These are phyloP conservation scores for Drosophila varians DNA, from an alignment of 1,140 invertebrate species.

Conservation along the genomic window DNA sequence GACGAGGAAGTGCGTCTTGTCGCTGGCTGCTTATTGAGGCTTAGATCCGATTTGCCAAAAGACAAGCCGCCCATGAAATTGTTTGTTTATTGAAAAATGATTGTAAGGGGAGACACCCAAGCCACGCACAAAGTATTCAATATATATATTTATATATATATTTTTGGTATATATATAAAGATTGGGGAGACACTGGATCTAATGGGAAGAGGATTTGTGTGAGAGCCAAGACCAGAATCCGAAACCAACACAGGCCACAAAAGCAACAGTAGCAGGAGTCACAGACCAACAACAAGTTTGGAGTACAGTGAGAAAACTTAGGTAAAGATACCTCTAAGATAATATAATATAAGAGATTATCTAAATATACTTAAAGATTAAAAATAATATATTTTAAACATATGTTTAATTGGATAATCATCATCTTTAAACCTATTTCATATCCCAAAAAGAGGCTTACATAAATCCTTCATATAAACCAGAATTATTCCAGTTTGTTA, in stretches of 20 bases:
- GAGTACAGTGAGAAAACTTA: constrained; percentile 27
- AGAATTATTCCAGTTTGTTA: not conserved
- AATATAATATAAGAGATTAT: too few species aligned
- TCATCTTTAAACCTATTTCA: too few species aligned
- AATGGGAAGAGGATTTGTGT: constrained; percentile 30
- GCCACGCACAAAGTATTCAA: constrained; percentile 1
- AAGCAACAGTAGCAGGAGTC: constrained; percentile 38
- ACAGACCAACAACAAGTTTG: constrained; percentile 30
- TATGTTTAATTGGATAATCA: too few species aligned
- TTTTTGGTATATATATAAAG: too few species aligned
- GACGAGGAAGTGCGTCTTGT: constrained; percentile 75
- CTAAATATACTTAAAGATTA: too few species aligned
- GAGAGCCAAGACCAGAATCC: constrained; percentile 40
- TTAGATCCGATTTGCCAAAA: constrained; percentile 79
- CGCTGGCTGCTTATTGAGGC: constrained; percentile 80
- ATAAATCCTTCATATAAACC: not conserved
- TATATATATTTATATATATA: not conserved
- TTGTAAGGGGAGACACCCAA: constrained; percentile 46
- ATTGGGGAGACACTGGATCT: constrained; percentile 4
- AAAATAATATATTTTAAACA: not conserved
- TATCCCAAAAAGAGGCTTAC: too few species aligned
- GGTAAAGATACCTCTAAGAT: too few species aligned
- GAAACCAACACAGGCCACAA: constrained; percentile 46
- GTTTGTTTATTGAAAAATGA: constrained; percentile 83
- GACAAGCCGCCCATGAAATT: constrained; percentile 81